Evolutionary conservation across 2,888 invertebrate genomes (phyloP).

Genomic region (Orgyia antiqua): DNA sequence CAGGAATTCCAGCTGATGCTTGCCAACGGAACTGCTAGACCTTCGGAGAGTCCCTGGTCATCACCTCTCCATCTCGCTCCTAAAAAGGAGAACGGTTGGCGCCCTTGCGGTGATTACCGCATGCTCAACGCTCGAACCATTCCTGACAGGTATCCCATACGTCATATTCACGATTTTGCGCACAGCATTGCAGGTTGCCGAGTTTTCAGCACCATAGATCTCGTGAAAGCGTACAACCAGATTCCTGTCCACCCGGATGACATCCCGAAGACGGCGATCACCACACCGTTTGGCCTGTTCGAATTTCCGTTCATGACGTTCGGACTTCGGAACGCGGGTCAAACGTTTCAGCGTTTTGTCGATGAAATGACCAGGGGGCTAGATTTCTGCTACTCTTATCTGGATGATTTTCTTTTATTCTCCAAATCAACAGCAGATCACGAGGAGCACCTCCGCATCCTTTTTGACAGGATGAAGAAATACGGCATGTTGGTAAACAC

Average conservation of each 20-base stretch:
- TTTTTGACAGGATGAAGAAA: background rate
- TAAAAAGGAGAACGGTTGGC: no score
- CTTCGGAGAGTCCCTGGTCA: background rate
- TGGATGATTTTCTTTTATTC: background rate
- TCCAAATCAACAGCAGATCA: background rate
- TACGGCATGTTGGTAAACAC: background rate
- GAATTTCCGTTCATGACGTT: no score
- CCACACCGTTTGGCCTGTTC: no score
- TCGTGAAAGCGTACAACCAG: no score
- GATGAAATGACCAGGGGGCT: no score
- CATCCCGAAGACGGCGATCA: no score
- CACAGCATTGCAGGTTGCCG: background rate
- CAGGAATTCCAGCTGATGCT: background rate
- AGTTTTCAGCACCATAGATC: background rate
- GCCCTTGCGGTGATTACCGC: background rate
- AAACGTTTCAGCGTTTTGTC: no score
- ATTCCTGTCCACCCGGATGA: no score
- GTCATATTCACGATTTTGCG: background rate
- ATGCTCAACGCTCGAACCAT: background rate
- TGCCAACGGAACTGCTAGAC: background rate
- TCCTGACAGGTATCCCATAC: background rate
- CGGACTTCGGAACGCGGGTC: no score
- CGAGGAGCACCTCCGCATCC: background rate
- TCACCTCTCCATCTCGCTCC: no score
- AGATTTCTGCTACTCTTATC: background rate